phyloP scores from a whole-genome alignment of 2,888 invertebrate genomes.

The Perizoma affinitatum region DNA sequence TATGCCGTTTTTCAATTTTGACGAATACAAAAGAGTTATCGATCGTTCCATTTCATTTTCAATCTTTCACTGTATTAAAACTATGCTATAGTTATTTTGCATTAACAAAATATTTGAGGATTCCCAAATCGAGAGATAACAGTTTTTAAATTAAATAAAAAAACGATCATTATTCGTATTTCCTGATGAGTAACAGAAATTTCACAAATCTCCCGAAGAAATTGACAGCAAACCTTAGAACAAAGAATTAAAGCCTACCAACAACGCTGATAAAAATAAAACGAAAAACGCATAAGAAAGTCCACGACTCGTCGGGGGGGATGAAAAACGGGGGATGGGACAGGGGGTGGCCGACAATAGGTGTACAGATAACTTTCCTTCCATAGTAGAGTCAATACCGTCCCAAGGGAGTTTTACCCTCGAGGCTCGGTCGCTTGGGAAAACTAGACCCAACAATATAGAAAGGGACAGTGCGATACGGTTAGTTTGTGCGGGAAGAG shows the following conservation, averaged over 20 bases:
- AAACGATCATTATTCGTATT: not conserved
- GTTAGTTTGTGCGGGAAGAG: slow-evolving; percentile 58
- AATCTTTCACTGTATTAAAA: too few relatives aligned
- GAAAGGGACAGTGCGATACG: slow-evolving; percentile 74
- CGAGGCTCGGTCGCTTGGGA: slow-evolving; percentile 83
- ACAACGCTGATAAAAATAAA: slow-evolving; percentile 64
- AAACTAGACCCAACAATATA: slow-evolving; percentile 84
- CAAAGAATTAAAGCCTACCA: slow-evolving; percentile 47
- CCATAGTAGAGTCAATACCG: slow-evolving; percentile 84
- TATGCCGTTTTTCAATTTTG: too few relatives aligned
- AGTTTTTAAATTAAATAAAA: not conserved
- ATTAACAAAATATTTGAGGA: too few relatives aligned
- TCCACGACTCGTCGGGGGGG: slow-evolving; percentile 60
- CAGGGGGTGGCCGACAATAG: slow-evolving; percentile 77
- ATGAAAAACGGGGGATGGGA: slow-evolving; percentile 54
- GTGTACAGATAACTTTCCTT: slow-evolving; percentile 84
- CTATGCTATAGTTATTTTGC: too few relatives aligned
- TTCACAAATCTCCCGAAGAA: slow-evolving; percentile 21
- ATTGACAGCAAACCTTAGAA: slow-evolving; percentile 36
- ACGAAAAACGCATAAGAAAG: slow-evolving; percentile 83
- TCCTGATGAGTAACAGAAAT: slow-evolving; percentile 4
- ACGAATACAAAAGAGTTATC: too few relatives aligned
- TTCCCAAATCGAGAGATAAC: too few relatives aligned
- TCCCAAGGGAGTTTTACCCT: slow-evolving; percentile 83
- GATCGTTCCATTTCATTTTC: too few relatives aligned